Evolutionary conservation across 37 sponge, comb jelly and placozoan genomes (phyloP).

Genomic region (Crambe crambe): DNA sequence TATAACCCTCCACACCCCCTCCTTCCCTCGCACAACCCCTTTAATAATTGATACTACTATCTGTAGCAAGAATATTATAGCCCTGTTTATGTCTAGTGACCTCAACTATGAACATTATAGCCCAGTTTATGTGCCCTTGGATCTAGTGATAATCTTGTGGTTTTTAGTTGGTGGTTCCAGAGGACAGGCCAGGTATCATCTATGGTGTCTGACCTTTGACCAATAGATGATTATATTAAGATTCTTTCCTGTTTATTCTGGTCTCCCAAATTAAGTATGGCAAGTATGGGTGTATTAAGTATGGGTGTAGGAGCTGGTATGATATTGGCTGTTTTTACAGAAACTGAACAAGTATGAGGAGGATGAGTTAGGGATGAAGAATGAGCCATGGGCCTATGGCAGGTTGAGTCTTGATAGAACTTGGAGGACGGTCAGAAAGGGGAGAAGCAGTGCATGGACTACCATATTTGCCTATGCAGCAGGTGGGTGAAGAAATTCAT

Average conservation of each 20-base stretch:
- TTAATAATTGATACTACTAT: not conserved
- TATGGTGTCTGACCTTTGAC: too few species aligned
- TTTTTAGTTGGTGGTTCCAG: too few species aligned
- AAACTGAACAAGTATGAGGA: not conserved
- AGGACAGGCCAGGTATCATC: too few species aligned
- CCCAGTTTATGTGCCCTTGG: not conserved
- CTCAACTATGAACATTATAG: too few species aligned
- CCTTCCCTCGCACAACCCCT: not conserved
- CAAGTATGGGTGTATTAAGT: not conserved
- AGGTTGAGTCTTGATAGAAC: conserved; percentile 63
- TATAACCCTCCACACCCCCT: conserved; percentile 10
- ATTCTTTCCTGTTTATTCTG: too few species aligned
- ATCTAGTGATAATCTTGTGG: too few species aligned
- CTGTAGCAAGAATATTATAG: not conserved
- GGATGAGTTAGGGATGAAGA: not conserved
- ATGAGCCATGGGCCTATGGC: too few species aligned
- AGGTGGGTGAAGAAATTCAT: conserved; percentile 20
- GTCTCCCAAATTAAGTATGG: too few species aligned
- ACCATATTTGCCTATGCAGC: conserved; percentile 59
- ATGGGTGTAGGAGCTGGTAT: not conserved
- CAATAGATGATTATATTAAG: too few species aligned
- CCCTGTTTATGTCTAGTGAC: too few species aligned
- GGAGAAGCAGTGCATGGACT: conserved; percentile 74
- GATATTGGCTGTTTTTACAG: not conserved
- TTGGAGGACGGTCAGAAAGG: conserved; percentile 43